Evolutionary conservation across 2,888 invertebrate species (phyloP).

Genomic region (Lingula anatina): DNA sequence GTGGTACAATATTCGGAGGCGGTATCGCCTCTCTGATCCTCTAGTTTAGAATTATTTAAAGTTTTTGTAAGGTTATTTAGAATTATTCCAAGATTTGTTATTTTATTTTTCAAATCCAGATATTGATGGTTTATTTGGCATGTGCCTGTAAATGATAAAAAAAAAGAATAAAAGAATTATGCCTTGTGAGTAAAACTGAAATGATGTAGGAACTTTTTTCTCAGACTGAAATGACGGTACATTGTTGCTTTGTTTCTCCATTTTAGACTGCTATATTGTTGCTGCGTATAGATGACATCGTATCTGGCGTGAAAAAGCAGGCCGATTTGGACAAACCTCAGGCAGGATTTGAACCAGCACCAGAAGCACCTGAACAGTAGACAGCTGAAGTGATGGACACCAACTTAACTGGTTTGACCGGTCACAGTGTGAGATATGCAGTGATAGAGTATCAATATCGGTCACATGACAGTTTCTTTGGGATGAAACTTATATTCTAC

Average conservation of each 20-base stretch:
- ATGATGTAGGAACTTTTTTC: too few species aligned
- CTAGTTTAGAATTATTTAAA: not conserved
- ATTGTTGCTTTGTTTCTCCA: too few species aligned
- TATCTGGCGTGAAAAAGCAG: slow-evolving; percentile 82
- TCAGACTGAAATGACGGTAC: too few species aligned
- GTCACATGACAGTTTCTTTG: not conserved
- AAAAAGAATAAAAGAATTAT: too few species aligned
- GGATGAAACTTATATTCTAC: too few species aligned
- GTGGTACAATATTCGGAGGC: too few species aligned
- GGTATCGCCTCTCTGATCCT: too few species aligned
- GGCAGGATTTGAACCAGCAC: not conserved
- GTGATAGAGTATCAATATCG: not conserved
- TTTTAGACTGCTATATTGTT: slow-evolving; percentile 83
- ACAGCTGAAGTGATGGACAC: too few species aligned
- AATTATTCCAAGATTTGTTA: not conserved
- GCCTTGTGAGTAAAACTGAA: too few species aligned
- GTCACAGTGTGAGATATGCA: not conserved
- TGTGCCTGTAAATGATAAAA: too few species aligned
- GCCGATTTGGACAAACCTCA: slow-evolving; percentile 25
- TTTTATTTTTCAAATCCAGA: not conserved
- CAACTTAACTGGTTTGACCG: not conserved
- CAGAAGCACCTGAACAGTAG: not conserved
- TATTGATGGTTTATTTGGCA: too few species aligned
- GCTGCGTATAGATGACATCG: slow-evolving; percentile 96
- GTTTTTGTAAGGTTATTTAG: not conserved